These are phyloP conservation scores for Pseudeuparius sepicola DNA, from an alignment of 2,888 invertebrate species.

Conservation along the genomic window DNA sequence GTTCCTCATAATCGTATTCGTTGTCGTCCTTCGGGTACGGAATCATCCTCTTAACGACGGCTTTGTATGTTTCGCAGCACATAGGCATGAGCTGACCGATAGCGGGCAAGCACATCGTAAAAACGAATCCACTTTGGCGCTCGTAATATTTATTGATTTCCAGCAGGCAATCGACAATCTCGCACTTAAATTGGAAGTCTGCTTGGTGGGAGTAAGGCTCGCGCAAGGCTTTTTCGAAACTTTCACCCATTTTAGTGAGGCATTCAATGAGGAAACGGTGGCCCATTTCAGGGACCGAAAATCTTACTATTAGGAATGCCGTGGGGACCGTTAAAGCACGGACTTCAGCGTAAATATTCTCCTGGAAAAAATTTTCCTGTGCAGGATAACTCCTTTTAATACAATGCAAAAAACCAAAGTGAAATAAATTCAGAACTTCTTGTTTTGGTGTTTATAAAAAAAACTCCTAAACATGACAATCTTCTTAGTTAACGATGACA, in stretches of 20 bases:
- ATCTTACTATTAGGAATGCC: too few species aligned
- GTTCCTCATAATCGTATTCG: constrained; percentile 19
- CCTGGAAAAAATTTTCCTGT: too few species aligned
- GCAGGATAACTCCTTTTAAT: too few species aligned
- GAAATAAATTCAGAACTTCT: too few species aligned
- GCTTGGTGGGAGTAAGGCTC: constrained; percentile 22
- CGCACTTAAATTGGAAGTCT: constrained; percentile 24
- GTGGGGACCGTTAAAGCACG: too few species aligned
- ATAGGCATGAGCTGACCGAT: constrained; percentile 25
- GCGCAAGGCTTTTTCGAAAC: constrained; percentile 19
- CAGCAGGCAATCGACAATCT: constrained; percentile 22
- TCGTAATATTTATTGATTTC: constrained; percentile 11
- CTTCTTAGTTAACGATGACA: too few species aligned
- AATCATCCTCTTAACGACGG: constrained; percentile 20
- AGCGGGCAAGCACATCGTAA: constrained; percentile 20
- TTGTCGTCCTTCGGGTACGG: constrained; percentile 20
- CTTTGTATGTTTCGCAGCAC: constrained; percentile 24
- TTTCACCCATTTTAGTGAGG: constrained; percentile 11
- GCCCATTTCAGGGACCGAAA: too few species aligned
- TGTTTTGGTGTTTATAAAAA: too few species aligned
- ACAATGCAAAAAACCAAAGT: too few species aligned
- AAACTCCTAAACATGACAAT: too few species aligned
- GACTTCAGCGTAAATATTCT: too few species aligned
- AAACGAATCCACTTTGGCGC: constrained; percentile 9
- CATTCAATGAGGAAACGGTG: constrained; percentile 8